Base-by-base conservation (phyloP, 2,888 invertebrate species). In the Perizoma affinitatum region DNA sequence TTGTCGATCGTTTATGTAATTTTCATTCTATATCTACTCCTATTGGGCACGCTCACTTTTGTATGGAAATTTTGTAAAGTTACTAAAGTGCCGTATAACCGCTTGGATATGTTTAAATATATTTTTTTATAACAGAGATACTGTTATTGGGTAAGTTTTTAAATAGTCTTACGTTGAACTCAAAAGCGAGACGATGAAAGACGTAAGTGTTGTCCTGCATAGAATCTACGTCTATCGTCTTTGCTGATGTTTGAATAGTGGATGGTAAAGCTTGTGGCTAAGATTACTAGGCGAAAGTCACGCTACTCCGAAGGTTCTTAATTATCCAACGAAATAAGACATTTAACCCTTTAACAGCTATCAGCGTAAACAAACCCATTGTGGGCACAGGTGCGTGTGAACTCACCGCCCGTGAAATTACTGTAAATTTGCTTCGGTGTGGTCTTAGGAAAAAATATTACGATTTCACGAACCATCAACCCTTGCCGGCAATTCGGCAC, bases 391-490 rank as follows among this genome's bases (percentile, higher is more conserved):
- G 82, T 88, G 89, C 89, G 90, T 90, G 88, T 87, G 88, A 89
- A 86, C 84, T 74, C 80, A 72, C 83, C 80, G 80, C 76, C 22
- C 91, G 88, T 92, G 92, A 92, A 92, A 91, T 92, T 83, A 83
- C 80, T 82, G 86, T 87, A 85, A 86, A 87, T 87, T 87, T 84
- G 82, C 84, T 82, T 79, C 90, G 88, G 92, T 92, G 92, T 92
- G 92, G 91, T 91, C 91, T 83, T 22, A 72, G 73, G 79, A 76
- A 84, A 86, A 87, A 84, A 73, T 81, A 80, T 83, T 78, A 83
- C 85, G 82, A 87, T 90, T 86, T 87, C 87, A 87, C 84, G 83
- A 86, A 78, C 81, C 83, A 86, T 88, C 88, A 86, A 89, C 90
- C 90, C 90, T 79, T 76, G 79, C 73, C 75, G 74, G 61, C 73